Percentiles rank a stretch among this genome's conserved stretches.
These are phyloP conservation scores for Leptosomus discolor DNA, from an alignment of 2,113 vertebrate genomes.

Conservation along the genomic window DNA sequence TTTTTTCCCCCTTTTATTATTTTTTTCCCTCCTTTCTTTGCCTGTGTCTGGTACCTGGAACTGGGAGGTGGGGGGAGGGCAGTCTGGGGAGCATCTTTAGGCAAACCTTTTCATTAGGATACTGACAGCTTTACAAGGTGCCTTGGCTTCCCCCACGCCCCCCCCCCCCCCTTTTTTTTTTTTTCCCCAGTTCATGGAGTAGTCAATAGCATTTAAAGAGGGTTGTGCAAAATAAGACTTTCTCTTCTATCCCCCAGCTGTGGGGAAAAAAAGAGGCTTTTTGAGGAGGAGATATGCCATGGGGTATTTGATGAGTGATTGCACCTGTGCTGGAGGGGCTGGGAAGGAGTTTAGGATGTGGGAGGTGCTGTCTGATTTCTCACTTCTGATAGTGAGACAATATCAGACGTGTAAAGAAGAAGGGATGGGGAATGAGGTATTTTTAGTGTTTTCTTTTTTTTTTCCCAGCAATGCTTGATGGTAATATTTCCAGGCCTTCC, in stretches of 20 bases:
- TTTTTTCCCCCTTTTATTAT: not conserved
- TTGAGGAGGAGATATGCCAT: not conserved
- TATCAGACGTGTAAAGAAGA: not conserved
- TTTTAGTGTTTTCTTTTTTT: not conserved
- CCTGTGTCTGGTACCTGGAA: not conserved
- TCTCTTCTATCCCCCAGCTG: not conserved
- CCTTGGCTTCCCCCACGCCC: not conserved
- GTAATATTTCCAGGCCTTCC: not conserved
- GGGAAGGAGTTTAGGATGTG: not conserved
- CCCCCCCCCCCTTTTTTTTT: accelerated
- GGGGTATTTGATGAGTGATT: not conserved
- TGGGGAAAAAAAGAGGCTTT: not conserved
- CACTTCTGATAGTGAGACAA: not conserved
- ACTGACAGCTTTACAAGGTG: not conserved
- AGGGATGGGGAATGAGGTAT: not conserved
- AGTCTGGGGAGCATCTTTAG: not conserved
- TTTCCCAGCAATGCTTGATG: not conserved
- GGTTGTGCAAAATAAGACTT: accelerated
- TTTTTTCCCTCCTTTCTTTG: accelerated
- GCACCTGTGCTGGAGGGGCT: not conserved
- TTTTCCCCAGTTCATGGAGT: not conserved
- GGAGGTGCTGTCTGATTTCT: not conserved
- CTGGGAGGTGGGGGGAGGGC: not conserved
- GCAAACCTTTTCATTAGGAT: not conserved
- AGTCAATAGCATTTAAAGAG: not conserved